Base-by-base conservation (phyloP, 1,140 invertebrate species). In the Zelostemma sp. region DNA sequence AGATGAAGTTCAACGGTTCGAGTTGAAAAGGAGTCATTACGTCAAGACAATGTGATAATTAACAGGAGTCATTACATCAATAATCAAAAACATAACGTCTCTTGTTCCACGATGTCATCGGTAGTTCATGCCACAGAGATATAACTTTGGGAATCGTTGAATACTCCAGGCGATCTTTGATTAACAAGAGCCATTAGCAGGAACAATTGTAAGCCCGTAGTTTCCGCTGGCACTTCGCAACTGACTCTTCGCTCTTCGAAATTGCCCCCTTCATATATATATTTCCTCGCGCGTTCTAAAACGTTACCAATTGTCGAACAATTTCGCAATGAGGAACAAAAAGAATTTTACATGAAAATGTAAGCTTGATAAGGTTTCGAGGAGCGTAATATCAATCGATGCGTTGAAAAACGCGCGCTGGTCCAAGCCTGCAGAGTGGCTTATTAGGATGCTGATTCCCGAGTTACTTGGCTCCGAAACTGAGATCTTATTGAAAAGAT, bases 401-500 rank as follows among this genome's bases (percentile, higher is more conserved):
- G 18, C 18, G 5, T 19, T 38, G 9, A 18, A 25, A 25, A 31
- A 35, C 48, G 35, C 31, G 43, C 50, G 11, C 50, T 28, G 17
- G 48, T 12, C 18, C 14, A 12, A 25, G 19, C 9, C 28, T 11
- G 35, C 18, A 16, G 31, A 48, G 47, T 50, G 43, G 43, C 59
- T 15, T 41, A 47, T 55, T 62, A 62, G 51, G 16, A 31, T 33
- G 12, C 14, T 38, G 51, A 56, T 56, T 56, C 38, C 19, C 58
- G 14, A 40, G 14, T 60, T 19, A 15, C 33, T 33, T 28, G 48
- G 1, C 8, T n/a, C 14, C 21, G 17, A 28, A 49, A 59, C 35
- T 43, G 33, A 21, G 45, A 40, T 50, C 49, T 61, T 61, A 54
- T 54, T 46, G 19, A n/a, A 8, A 21, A 11, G 43, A 47, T 47